A percentile compares a stretch with the other conserved stretches of the same genome.
Conservation (phyloP, 2,888 invertebrate species). For the Caenorhabditis doughertyi region DNA sequence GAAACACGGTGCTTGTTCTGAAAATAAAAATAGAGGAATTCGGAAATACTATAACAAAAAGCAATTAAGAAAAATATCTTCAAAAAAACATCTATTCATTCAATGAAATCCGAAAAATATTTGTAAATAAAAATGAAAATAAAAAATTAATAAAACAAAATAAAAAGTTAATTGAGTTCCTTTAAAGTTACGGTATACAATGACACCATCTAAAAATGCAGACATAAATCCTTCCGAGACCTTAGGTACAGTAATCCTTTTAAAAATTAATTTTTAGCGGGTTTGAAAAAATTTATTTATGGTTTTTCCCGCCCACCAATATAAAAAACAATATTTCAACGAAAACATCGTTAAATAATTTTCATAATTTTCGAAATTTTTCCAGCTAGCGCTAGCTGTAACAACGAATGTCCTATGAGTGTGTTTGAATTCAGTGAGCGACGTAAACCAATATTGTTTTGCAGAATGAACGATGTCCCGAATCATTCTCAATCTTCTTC, state of each 20-base stretch:
- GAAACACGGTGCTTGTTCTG: too few species aligned
- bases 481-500: not conserved
- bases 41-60: too few species aligned
- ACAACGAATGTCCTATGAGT: too few species aligned
- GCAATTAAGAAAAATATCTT: too few species aligned
- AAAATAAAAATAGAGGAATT: too few species aligned
- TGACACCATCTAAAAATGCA: not conserved
- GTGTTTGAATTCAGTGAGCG: too few species aligned
- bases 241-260: conserved; percentile 30
- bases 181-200: conserved; percentile 26
- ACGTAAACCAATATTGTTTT: too few species aligned
- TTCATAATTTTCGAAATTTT: not conserved
- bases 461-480: conserved; percentile 35
- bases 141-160: conserved; percentile 3
- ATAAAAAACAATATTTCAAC: not conserved
- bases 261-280: conserved; percentile 16
- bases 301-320: not conserved
- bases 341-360: not conserved
- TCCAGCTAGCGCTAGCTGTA: too few species aligned
- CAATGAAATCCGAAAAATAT: too few species aligned
- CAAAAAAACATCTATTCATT: too few species aligned
- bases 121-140: not conserved
- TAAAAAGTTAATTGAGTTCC: conserved; percentile 8
- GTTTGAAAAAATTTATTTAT: not conserved
- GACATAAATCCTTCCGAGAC: conserved; percentile 41